phyloP scores from a whole-genome alignment of 2,797 vertebrate species.

The Pangasius mekongensis region DNA sequence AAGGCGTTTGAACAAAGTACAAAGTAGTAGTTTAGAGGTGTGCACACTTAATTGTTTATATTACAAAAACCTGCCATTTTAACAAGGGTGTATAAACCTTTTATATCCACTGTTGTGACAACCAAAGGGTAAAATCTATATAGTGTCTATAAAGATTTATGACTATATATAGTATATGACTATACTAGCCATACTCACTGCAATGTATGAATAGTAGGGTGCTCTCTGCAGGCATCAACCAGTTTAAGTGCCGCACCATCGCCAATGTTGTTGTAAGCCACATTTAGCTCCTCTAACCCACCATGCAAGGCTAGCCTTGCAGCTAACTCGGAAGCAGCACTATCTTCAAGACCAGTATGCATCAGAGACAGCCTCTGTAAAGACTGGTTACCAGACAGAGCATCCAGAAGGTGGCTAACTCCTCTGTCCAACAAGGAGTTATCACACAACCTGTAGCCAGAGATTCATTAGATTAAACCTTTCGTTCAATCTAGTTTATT shows the following conservation, averaged over 20 bases:
- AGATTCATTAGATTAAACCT: constrained; percentile 18
- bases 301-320: constrained; percentile 74
- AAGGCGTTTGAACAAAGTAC: neutral
- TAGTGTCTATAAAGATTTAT: too few relatives aligned
- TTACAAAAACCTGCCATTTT: neutral
- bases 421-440: constrained; percentile 84
- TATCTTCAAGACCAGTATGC: constrained; percentile 85
- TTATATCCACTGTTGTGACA: neutral
- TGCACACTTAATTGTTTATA: neutral
- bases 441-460: constrained; percentile 78
- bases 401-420: constrained; percentile 77
- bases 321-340: constrained; percentile 78
- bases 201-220: constrained; percentile 84
- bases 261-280: constrained; percentile 91
- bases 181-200: constrained; percentile 81
- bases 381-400: constrained; percentile 80
- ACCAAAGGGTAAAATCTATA: too few relatives aligned
- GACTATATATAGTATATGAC: too few relatives aligned
- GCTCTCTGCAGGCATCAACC: constrained; percentile 85
- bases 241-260: constrained; percentile 82
- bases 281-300: constrained; percentile 86
- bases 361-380: constrained; percentile 85
- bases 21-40: neutral
- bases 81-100: neutral
- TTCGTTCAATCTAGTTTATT: neutral